Conservation (phyloP, 2,113 vertebrate species). For the Camelus dromedarius region DNA sequence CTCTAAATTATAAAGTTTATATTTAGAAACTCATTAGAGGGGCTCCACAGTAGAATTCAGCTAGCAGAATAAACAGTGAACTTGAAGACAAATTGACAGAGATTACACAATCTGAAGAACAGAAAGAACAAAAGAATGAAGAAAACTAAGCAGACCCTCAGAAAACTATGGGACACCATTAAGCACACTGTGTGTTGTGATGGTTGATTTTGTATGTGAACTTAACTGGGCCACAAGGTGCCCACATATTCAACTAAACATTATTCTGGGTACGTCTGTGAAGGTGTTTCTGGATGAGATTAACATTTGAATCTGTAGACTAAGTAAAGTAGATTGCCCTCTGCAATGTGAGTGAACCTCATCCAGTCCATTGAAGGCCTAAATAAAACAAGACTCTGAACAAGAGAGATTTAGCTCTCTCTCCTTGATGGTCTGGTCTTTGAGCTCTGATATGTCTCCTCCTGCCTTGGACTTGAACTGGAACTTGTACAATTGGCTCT, state of each 20-base stretch:
- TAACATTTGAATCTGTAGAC: too few species aligned
- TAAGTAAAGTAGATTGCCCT: too few species aligned
- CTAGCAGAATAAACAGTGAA: not conserved
- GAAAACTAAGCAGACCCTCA: not conserved
- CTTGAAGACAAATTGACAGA: not conserved
- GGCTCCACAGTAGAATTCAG: not conserved
- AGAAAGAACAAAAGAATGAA: not conserved
- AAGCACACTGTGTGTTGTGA: not conserved
- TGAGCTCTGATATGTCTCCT: not conserved
- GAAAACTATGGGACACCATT: not conserved
- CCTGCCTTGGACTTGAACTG: not conserved
- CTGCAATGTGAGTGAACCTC: not conserved
- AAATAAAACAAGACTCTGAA: not conserved
- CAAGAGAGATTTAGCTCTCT: not conserved
- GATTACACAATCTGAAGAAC: not conserved
- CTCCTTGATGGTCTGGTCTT: not conserved
- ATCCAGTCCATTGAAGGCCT: not conserved
- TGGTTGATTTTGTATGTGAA: too few species aligned
- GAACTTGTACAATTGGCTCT: not conserved
- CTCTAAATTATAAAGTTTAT: not conserved
- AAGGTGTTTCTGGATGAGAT: too few species aligned
- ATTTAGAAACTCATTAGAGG: constrained; percentile 5
- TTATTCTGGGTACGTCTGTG: too few species aligned
- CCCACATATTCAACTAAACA: too few species aligned
- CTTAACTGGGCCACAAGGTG: too few species aligned